Conservation (phyloP, 1,140 invertebrate species). For the Lucilia sericata region DNA sequence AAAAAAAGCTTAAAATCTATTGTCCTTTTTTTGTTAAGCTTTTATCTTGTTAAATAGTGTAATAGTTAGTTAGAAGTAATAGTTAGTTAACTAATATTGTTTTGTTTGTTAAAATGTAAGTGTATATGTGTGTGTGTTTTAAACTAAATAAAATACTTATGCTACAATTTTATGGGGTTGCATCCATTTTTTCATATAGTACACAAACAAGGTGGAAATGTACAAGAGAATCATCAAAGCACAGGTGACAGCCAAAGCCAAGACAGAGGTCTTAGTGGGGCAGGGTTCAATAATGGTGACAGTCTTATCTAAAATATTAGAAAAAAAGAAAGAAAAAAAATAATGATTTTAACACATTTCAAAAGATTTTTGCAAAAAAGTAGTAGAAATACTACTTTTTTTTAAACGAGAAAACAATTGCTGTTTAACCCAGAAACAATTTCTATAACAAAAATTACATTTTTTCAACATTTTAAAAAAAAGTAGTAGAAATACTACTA, state of each 20-base stretch:
- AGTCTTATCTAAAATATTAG: conserved; percentile 80
- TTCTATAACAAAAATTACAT: too few species aligned
- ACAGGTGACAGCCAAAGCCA: conserved; percentile 89
- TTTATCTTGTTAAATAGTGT: not conserved
- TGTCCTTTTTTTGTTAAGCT: not conserved
- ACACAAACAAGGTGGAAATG: conserved; percentile 88
- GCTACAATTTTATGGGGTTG: conserved; percentile 83
- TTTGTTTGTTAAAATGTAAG: conserved; percentile 44
- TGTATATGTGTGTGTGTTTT: not conserved
- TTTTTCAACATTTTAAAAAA: too few species aligned
- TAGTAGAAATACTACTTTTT: not conserved
- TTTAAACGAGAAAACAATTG: too few species aligned
- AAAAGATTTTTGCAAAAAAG: not conserved
- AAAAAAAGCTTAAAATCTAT: conserved; percentile 22
- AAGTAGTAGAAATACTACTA: too few species aligned
- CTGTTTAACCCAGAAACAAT: too few species aligned
- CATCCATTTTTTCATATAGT: conserved; percentile 92
- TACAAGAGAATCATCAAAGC: conserved; percentile 91
- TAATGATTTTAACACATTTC: not conserved
- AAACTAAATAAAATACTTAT: conserved; percentile 62
- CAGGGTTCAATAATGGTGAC: conserved; percentile 88
- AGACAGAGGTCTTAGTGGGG: conserved; percentile 88
- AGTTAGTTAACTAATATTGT: conserved; percentile 28
- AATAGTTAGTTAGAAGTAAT: conserved; percentile 57
- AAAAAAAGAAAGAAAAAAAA: conserved; percentile 40